These are phyloP conservation scores for Mesocentrotus franciscanus DNA, from an alignment of 53 echinoderm and acorn worm species.

Conservation along the genomic window DNA sequence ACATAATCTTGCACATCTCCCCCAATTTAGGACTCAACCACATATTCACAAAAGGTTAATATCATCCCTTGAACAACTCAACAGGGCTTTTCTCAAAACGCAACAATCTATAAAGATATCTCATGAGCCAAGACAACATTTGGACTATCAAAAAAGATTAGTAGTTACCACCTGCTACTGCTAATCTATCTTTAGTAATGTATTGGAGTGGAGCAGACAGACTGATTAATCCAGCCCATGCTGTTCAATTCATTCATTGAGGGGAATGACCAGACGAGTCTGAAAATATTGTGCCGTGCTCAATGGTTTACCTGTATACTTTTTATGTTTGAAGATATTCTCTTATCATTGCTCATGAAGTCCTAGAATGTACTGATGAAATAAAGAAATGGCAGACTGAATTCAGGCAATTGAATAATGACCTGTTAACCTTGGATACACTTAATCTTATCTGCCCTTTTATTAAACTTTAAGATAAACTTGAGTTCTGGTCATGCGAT, in stretches of 20 bases:
- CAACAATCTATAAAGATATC: too few species aligned
- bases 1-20: too few species aligned
- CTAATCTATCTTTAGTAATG: background rate
- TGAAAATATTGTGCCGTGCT: background rate
- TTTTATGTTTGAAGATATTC: background rate
- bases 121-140: background rate
- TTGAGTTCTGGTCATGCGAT: too few species aligned
- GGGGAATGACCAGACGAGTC: background rate
- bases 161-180: background rate
- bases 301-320: background rate
- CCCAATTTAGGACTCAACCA: too few species aligned
- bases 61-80: too few species aligned
- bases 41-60: too few species aligned
- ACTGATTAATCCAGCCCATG: background rate
- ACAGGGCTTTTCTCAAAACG: too few species aligned
- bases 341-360: background rate
- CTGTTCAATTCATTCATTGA: background rate
- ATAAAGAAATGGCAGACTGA: background rate
- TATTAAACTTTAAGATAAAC: too few species aligned
- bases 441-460: too few species aligned
- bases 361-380: background rate
- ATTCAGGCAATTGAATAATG: too few species aligned
- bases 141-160: background rate
- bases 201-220: background rate
- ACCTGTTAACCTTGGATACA: background rate